Evolutionary conservation across 1,140 invertebrate genomes (phyloP).

Genomic region (Galendromus occidentalis): DNA sequence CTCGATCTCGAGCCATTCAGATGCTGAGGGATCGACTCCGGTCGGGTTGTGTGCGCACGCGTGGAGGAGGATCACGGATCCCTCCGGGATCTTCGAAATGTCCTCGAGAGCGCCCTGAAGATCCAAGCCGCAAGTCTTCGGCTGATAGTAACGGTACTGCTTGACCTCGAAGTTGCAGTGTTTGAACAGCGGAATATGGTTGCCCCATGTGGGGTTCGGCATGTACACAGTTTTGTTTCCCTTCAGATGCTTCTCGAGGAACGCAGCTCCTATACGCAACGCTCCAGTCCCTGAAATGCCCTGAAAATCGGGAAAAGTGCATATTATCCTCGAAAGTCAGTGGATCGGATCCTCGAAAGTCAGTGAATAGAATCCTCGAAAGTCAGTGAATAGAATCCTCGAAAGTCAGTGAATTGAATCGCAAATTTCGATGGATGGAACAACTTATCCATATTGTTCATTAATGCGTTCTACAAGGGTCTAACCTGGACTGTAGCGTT

Average conservation of each 20-base stretch:
- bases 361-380: no score
- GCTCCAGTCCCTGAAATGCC: slow-evolving; percentile 92
- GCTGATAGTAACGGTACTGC: slow-evolving; percentile 85
- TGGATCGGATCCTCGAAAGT: no score
- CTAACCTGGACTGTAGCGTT: slow-evolving; percentile 31
- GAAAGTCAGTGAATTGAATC: no score
- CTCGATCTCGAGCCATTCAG: slow-evolving; percentile 70
- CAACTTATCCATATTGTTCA: no score
- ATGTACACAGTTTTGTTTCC: slow-evolving; percentile 71
- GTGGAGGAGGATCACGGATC: slow-evolving; percentile 77
- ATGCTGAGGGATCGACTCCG: slow-evolving; percentile 67
- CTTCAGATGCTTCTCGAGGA: slow-evolving; percentile 56
- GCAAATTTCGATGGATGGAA: no score
- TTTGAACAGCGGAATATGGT: slow-evolving; percentile 86
- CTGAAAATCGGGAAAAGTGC: no score
- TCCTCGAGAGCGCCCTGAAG: slow-evolving; percentile 75
- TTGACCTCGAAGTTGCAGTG: slow-evolving; percentile 58
- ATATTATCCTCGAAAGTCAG: no score
- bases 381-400: no score
- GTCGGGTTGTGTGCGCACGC: slow-evolving; percentile 99
- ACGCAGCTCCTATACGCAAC: slow-evolving; percentile 72
- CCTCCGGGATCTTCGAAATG: slow-evolving; percentile 75
- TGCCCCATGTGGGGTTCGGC: slow-evolving; percentile 93
- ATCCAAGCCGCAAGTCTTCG: slow-evolving; percentile 85
- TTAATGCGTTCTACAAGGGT: slow-evolving; percentile 15